Base-by-base conservation (phyloP, 1,140 invertebrate genomes). In the Pseudomyrmex gracilis region DNA sequence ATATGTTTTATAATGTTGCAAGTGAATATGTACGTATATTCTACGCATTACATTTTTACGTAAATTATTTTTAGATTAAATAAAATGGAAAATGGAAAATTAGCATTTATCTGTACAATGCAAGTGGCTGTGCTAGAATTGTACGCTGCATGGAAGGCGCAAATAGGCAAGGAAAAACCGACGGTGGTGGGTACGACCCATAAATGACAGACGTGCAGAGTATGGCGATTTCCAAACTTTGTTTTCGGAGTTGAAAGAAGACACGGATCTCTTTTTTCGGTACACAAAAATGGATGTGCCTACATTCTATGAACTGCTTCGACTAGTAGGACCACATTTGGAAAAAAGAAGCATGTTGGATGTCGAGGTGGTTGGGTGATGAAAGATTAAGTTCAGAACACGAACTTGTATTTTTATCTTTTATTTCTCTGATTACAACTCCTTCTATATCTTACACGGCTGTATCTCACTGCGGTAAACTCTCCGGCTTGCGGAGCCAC, bases 11-110 rank as follows among this genome's bases (percentile, higher is more conserved):
- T 47, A 47, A 9, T 47, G 45, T 47, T 47, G 3, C 45, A 47
- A 47, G 45, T 47, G 45, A 47, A 47, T 9, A 12, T 53, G 13
- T 53, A 53, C 51, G 13, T 53, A 12, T 53, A 53, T 53, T 15
- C 51, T 53, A 15, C 13, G 51, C 12, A 12, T 58, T 58, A 58
- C n/a, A 58, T 58, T 58, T 58, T 58, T 2, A 20, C 55, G 55
- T 2, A 58, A 9, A 58, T 58, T 58, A 4, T 4, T 58, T 58
- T 58, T 20, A 58, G 55, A 12, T 66, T n/a, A n/a, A n/a, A n/a
- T n/a, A 12, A 20, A 20, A 68, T 68, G 22, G 66, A 68, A 68
- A 13, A 70, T 70, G 66, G 53, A 70, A 22, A 61, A 13, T 34
- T 70, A 15, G 1, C 2, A 70, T 53, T 70, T 53, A 70, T 68